phyloP scores from a whole-genome alignment of 2,113 vertebrate genomes.

The Semnopithecus entellus region DNA sequence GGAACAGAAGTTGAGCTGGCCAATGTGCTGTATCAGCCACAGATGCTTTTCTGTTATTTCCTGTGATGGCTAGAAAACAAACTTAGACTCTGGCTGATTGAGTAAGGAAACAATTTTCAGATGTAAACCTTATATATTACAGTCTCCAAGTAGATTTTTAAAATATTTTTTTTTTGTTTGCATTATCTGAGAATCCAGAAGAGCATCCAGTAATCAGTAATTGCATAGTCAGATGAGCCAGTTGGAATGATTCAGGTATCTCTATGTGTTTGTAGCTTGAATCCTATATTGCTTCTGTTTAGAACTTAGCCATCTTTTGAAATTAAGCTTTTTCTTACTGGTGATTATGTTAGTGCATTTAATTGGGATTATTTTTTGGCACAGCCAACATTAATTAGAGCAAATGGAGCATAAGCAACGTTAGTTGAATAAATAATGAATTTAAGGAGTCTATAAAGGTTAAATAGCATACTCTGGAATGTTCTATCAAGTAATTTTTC shows the following conservation, averaged over 20 bases:
- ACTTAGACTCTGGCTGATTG: not conserved
- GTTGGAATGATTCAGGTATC: not conserved
- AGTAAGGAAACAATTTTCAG: not conserved
- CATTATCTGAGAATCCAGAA: not conserved
- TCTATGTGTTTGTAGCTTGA: not conserved
- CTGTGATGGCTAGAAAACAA: not conserved
- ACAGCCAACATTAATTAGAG: not conserved
- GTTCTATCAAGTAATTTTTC: not conserved
- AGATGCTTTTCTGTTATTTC: not conserved
- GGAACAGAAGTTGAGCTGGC: not conserved
- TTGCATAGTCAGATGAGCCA: not conserved
- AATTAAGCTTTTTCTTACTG: not conserved
- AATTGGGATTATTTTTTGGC: slow-evolving; percentile 17
- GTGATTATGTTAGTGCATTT: not conserved
- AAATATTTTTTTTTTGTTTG: not conserved
- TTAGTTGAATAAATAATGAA: not conserved
- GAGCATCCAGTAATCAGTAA: not conserved
- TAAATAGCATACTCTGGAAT: not conserved
- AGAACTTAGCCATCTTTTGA: slow-evolving; percentile 32
- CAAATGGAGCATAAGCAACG: not conserved
- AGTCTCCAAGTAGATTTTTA: not conserved
- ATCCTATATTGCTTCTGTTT: not conserved
- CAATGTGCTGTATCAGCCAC: not conserved
- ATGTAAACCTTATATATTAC: not conserved
- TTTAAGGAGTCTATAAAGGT: not conserved